phyloP scores from a whole-genome alignment of 37 sponge, comb jelly and placozoan species.

The Theonella swinhoei region DNA sequence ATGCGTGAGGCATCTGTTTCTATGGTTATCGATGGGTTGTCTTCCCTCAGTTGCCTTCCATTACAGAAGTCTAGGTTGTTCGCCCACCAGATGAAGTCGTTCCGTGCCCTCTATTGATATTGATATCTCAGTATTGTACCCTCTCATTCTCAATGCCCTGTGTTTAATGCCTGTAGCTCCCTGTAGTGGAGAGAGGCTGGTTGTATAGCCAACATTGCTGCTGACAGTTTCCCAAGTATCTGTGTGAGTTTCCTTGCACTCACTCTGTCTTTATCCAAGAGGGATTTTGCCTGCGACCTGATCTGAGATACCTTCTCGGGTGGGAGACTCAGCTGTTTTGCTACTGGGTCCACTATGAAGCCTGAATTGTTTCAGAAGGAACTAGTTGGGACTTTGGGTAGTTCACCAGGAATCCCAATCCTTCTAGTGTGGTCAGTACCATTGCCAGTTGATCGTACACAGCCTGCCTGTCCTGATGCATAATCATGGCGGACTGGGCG shows the following conservation, averaged over 20 bases:
- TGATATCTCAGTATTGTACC: not conserved
- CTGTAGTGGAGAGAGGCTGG: constrained; percentile 3
- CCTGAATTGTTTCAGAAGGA: too few species aligned
- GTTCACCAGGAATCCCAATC: not conserved
- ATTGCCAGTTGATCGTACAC: too few species aligned
- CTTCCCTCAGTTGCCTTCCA: not conserved
- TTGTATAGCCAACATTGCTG: constrained; percentile 10
- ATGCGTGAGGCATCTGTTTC: too few species aligned
- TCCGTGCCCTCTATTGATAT: not conserved
- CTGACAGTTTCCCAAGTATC: constrained; percentile 7
- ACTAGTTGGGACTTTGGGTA: too few species aligned
- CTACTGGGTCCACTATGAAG: not conserved
- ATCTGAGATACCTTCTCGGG: not conserved
- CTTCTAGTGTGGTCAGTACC: too few species aligned
- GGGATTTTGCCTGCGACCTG: not conserved
- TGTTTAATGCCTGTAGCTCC: not conserved
- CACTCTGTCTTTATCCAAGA: not conserved
- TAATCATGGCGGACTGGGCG: too few species aligned
- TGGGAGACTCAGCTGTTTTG: constrained; percentile 3
- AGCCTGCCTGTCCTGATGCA: too few species aligned
- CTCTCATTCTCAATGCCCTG: too few species aligned
- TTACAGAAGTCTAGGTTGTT: not conserved
- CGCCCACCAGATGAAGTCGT: constrained; percentile 36
- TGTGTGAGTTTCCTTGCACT: not conserved
- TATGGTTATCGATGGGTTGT: not conserved